Percentiles rank a stretch among this genome's conserved stretches.
phyloP scores from a whole-genome alignment of 2,113 vertebrate genomes.

The Hemiscyllium ocellatum region DNA sequence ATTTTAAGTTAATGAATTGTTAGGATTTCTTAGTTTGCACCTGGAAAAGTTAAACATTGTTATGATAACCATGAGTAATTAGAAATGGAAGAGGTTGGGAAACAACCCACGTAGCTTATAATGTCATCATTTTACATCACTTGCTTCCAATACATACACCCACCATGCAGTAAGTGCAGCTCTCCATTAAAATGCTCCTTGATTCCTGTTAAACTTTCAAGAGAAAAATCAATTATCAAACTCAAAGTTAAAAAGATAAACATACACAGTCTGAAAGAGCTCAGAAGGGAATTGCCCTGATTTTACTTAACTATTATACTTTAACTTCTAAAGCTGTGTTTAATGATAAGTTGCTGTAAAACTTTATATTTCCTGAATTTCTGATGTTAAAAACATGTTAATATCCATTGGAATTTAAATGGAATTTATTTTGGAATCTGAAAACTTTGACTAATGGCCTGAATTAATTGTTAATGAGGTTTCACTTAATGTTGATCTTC shows the following conservation, averaged over 20 bases:
- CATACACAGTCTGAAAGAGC: background rate
- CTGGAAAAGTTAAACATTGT: background rate
- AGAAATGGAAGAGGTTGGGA: background rate
- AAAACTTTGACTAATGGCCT: background rate
- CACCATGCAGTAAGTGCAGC: background rate
- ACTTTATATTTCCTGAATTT: background rate
- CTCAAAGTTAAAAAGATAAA: background rate
- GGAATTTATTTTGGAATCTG: background rate
- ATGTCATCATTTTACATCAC: background rate
- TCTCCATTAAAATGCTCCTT: background rate
- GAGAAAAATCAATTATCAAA: background rate
- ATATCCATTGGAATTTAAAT: background rate
- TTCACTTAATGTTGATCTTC: background rate
- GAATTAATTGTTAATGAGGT: background rate
- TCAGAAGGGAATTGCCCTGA: background rate
- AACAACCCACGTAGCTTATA: background rate
- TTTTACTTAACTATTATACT: background rate
- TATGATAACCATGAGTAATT: conserved; percentile 12
- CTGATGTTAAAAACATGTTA: background rate
- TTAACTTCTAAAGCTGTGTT: background rate
- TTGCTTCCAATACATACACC: background rate
- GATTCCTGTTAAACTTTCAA: background rate
- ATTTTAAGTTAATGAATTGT: conserved; percentile 10
- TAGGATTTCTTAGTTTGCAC: conserved; percentile 2
- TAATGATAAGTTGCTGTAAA: background rate